Conservation (phyloP, 2,797 vertebrate genomes). For the Sebastes miniatus region DNA sequence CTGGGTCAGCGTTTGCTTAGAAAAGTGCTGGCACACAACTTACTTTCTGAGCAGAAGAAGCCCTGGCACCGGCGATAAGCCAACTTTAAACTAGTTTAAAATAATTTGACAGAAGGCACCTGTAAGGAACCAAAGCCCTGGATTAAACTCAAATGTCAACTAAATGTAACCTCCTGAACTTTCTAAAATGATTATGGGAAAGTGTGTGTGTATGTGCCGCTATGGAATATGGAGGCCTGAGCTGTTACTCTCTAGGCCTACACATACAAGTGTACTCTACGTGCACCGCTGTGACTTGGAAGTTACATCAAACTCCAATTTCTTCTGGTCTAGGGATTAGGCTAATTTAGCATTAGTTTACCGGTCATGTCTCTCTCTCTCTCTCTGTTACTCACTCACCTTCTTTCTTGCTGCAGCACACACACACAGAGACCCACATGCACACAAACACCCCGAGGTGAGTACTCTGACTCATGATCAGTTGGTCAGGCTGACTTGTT, state of each 20-base stretch:
- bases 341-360: constrained; percentile 1
- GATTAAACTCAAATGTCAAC: constrained; percentile 64
- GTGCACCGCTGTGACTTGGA: neutral
- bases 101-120: constrained; percentile 65
- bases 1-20: constrained; percentile 65
- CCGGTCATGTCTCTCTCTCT: neutral
- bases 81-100: constrained; percentile 70
- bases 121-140: constrained; percentile 48
- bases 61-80: constrained; percentile 68
- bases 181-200: constrained; percentile 33
- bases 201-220: neutral
- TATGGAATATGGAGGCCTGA: constrained; percentile 1
- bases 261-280: neutral
- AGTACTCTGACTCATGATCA: constrained; percentile 22
- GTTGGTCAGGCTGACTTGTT: constrained; percentile 26
- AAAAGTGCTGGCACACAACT: constrained; percentile 68
- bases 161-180: constrained; percentile 54
- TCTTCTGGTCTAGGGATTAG: constrained; percentile 1
- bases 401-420: neutral
- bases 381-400: neutral
- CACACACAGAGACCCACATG: neutral
- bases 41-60: constrained; percentile 58
- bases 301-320: constrained; percentile 9
- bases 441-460: constrained; percentile 7
- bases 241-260: neutral